Evolutionary conservation across 2,113 vertebrate genomes (phyloP), one percentile per base, ranked within the genome.

Genomic region (Polypterus bichir): DNA sequence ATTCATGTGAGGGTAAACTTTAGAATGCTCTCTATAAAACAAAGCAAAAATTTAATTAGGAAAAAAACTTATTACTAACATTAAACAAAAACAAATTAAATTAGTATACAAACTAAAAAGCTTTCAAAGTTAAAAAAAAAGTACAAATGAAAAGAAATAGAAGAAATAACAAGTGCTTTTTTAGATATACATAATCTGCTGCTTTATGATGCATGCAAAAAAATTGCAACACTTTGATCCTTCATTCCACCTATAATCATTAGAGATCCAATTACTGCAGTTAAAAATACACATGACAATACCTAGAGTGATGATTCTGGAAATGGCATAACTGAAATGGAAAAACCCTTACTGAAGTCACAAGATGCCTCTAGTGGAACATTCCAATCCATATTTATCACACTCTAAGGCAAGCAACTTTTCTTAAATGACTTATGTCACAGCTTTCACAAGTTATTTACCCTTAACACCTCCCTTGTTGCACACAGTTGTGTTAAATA

Each of bases 271-370:
- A 48, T 64, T 66, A 57, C 65, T 60, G 11, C 9, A 48, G 67
- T 58, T 67, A 67, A 52, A 71, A 71, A 73, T 71, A 71, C 52
- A 55, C 62, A 69, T 52, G 48, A 69, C 68, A 70, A 70, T 67
- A 65, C 61, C 52, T 49, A 10, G 49, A 63, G 46, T 53, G 46
- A 65, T 53, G 59, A 10, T 55, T 51, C 47, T 7, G 51, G 48
- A 52, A 47, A 48, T 48, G 61, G 48, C 57, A 59, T 11, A 52
- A 45, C 60, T 54, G 56, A 71, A 63, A 69, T 60, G 44, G 7
- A 60, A 46, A 57, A 55, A 59, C 68, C 59, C 48, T 6, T n/a
- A 46, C n/a, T 44, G 27, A 47, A 52, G 44, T 59, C 53, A 59
- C 4, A 10, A 45, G 63, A n/a, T 11, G 47, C 70, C 73, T 70